Evolutionary conservation across 2,888 invertebrate species (phyloP), one percentile per base, ranked within the genome.

Genomic region (Lasioglossum villosulum): DNA sequence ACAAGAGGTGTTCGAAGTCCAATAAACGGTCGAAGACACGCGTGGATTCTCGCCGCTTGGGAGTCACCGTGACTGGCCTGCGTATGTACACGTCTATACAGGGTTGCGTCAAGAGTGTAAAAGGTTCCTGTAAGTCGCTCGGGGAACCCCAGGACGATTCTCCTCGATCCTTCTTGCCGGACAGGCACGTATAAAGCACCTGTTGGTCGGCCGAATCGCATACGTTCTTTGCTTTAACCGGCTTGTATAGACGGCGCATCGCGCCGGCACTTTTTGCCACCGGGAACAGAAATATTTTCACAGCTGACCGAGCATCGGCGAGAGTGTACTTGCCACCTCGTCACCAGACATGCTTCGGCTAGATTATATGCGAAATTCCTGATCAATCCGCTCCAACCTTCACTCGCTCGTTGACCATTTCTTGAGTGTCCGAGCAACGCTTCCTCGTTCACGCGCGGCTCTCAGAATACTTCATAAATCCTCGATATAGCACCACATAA

Each of bases 181-280:
- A 89, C 91, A 88, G 89, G 84, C 91, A 90, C 91, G 91, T 91
- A 90, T 90, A 88, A 84, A 88, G 89, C 91, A 92, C 92, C 92
- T 92, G 92, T 91, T 91, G 90, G 92, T 86, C 82, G 86, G 30
- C 81, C 86, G 88, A 90, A 92, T 92, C 88, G 91, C 90, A 86
- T 87, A 90, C 91, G 91, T 91, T 91, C 89, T 86, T 88, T 85
- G 48, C 81, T 80, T 84, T 74, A 73, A 88, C 89, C 82, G 88
- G 90, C 90, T 85, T 86, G 90, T 90, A 86, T 92, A 89, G 89
- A 86, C 87, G 86, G 86, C 78, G 88, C 83, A 80, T 80, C 78
- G 86, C 72, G 86, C 37, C 90, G 85, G 86, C 73, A 86, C 87
- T 91, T 91, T 91, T 91, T 90, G 90, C 89, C 86, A 90, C 78